A percentile compares a stretch with the other conserved stretches of the same genome.
phyloP scores from a whole-genome alignment of 2,888 invertebrate species.

The Eilema depressum region DNA sequence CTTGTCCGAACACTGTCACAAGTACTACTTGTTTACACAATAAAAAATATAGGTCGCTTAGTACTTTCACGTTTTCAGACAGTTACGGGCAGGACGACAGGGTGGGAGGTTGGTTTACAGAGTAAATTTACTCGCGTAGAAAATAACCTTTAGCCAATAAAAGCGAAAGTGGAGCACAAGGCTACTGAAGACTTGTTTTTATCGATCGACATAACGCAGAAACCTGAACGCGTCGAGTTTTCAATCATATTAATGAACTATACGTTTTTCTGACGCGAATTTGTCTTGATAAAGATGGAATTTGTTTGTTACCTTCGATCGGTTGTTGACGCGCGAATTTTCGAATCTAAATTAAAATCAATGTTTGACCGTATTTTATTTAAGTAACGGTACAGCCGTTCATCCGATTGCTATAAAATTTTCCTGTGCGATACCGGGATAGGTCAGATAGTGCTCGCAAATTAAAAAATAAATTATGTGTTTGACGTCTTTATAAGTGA shows the following conservation, averaged over 20 bases:
- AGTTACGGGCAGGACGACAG: conserved; percentile 34
- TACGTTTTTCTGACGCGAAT: conserved; percentile 27
- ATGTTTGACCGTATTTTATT: background rate
- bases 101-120: conserved; percentile 40
- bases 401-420: background rate
- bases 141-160: conserved; percentile 64
- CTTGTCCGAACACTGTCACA: conserved; percentile 41
- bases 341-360: background rate
- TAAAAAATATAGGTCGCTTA: conserved; percentile 51
- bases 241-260: conserved; percentile 45
- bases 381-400: no score
- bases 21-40: conserved; percentile 45
- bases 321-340: background rate
- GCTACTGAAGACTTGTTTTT: conserved; percentile 63
- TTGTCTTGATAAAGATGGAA: conserved; percentile 14
- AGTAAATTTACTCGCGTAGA: conserved; percentile 53
- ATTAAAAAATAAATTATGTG: background rate
- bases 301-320: background rate
- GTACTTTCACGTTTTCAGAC: conserved; percentile 43
- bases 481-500: background rate
- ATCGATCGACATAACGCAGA: conserved; percentile 58
- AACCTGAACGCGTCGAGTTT: conserved; percentile 50
- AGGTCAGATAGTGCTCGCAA: background rate
- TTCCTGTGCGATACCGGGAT: no score
- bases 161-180: conserved; percentile 70